Evolutionary conservation across 2,113 vertebrate species (phyloP), one percentile per base, ranked within the genome.

Genomic region (Gymnobelideus leadbeateri): DNA sequence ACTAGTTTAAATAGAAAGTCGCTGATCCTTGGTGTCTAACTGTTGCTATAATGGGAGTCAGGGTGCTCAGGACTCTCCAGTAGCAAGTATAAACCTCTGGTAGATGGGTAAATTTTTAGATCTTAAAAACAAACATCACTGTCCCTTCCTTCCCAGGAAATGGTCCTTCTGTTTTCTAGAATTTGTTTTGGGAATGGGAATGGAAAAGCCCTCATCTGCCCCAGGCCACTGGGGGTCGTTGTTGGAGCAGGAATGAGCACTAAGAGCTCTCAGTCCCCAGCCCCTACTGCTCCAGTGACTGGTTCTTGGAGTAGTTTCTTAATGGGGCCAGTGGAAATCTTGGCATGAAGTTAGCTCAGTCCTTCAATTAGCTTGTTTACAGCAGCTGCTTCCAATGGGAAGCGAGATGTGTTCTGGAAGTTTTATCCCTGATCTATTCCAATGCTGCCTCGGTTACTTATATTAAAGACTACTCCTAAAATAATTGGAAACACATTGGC

Each of bases 371-470:
- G 51, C 12, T 52, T 90, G 89, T 90, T 90, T 90, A 84, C 51
- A 2, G 49, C 28, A 31, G 50, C n/a, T 52, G 61, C 14, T 50
- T 51, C 43, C 53, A 95, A 37, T 46, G 49, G 43, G 55, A 57
- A 91, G 24, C 31, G 91, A 28, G 21, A 51, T 24, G 46, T 92
- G 28, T 92, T 96, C 92, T 93, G 90, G 46, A 95, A 89, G 91
- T 92, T 51, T 53, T 52, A 49, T 68, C 8, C 90, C 92, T 8
- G 28, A 37, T 31, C 10, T 89, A 55, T 96, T 95, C 89, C 61
- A 54, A 49, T 93, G 91, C 95, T 92, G 52, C 37, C 92, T 95
- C 94, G 90, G 47, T 57, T 96, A 49, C 77, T 93, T 94, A 61
- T 94, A 95, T 89, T 91, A 92, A 93, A 49, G 91, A 92, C 50